These are phyloP conservation scores for Plagodis dolabraria DNA, from an alignment of 2,888 invertebrate genomes.

Conservation along the genomic window DNA sequence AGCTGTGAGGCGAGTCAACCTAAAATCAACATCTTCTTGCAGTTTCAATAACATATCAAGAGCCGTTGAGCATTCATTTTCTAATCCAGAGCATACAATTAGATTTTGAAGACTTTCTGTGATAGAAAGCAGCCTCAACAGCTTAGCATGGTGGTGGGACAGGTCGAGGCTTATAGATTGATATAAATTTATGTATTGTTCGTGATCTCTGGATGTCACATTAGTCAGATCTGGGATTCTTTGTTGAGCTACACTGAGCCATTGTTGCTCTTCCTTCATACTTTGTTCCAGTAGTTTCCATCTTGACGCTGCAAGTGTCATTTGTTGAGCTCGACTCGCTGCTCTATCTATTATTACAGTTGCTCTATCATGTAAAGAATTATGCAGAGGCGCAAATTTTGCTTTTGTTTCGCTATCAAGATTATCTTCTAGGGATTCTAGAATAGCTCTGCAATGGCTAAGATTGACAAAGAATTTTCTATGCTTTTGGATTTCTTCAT, in stretches of 20 bases:
- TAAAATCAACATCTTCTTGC: slow-evolving; percentile 90
- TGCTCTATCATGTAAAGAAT: slow-evolving; percentile 90
- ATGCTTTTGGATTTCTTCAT: slow-evolving; percentile 95
- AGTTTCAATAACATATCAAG: slow-evolving; percentile 89
- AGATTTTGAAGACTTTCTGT: slow-evolving; percentile 90
- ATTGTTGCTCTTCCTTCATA: slow-evolving; percentile 92
- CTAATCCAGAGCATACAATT: slow-evolving; percentile 90
- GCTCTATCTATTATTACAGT: slow-evolving; percentile 92
- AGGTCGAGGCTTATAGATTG: slow-evolving; percentile 92
- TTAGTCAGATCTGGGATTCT: slow-evolving; percentile 92
- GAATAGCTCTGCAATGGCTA: slow-evolving; percentile 93
- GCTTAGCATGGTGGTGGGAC: slow-evolving; percentile 91
- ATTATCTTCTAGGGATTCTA: slow-evolving; percentile 94
- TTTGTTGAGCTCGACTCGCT: slow-evolving; percentile 91
- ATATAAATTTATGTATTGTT: slow-evolving; percentile 93
- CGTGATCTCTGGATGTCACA: slow-evolving; percentile 93
- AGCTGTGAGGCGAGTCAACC: slow-evolving; percentile 88
- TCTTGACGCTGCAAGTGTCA: slow-evolving; percentile 93
- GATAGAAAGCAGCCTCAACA: slow-evolving; percentile 89
- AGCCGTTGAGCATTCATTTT: slow-evolving; percentile 89
- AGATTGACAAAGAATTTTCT: slow-evolving; percentile 95
- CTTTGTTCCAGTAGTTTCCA: slow-evolving; percentile 93
- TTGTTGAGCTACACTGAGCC: slow-evolving; percentile 93
- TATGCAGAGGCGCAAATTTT: slow-evolving; percentile 89
- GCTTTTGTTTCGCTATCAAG: slow-evolving; percentile 91